These are phyloP conservation scores for Synaphobranchus kaupii DNA, from an alignment of 2,797 vertebrate species.

Conservation along the genomic window DNA sequence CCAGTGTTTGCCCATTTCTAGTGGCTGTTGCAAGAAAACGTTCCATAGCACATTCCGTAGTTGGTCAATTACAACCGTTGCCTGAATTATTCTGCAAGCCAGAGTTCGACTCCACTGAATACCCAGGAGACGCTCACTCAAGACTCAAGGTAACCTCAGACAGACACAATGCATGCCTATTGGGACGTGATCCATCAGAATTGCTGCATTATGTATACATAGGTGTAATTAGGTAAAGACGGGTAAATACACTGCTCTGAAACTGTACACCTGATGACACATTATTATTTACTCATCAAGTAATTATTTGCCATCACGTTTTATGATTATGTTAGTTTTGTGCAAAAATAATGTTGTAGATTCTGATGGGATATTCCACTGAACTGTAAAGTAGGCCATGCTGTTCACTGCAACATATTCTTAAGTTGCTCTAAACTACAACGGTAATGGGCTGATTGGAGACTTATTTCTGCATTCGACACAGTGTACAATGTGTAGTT, in stretches of 20 bases:
- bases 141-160: constrained; percentile 48
- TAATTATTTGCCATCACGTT: not conserved
- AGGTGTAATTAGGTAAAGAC: not conserved
- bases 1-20: not conserved
- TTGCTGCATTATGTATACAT: not conserved
- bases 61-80: not conserved
- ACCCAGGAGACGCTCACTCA: not conserved
- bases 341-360: not conserved
- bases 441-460: not conserved
- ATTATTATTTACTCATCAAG: too few relatives aligned
- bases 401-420: not conserved
- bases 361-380: not conserved
- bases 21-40: not conserved
- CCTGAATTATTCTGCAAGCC: not conserved
- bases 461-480: not conserved
- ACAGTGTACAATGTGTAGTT: not conserved
- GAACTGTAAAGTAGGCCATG: not conserved
- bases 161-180: not conserved
- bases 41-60: not conserved
- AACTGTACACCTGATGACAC: not conserved
- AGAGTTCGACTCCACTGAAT: not conserved
- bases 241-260: not conserved
- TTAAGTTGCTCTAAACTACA: not conserved
- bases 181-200: not conserved
- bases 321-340: not conserved